Base-by-base conservation (phyloP, 2,113 vertebrate genomes). In the Rhadina sibilatrix region DNA sequence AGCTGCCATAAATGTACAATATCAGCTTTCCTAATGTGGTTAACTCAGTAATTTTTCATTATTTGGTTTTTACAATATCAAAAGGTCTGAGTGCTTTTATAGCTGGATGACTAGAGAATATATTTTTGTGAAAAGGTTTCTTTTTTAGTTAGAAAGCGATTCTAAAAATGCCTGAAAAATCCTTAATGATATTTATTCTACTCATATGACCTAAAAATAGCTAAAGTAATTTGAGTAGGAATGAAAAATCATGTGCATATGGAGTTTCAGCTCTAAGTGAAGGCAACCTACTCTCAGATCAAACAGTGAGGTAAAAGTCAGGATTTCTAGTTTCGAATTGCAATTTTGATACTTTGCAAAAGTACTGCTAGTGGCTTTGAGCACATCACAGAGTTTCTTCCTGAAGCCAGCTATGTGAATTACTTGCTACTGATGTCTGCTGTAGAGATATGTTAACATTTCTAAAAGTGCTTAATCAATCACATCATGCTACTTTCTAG, bases 191-290 rank as follows among this genome's bases (percentile, higher is more conserved):
- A 95, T 93, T 94, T 97, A 87, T 92, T 95, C 68, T 96, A 92
- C 71, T 96, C 50, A 90, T 86, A 89, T 93, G 88, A 81, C 47
- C 92, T 95, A 96, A 96, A 96, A 96, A 94, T 97, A 96, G 68
- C 50, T 90, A 66, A 93, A 90, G 79, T 64, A 81, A 54, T 90
- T 94, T 93, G 75, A 90, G 87, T 68, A 87, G 79, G 75, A 88
- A 75, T 66, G 79, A 95, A 88, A 93, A 92, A 88, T 83, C 0
- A 0, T 64, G 91, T 89, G 71, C 71, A 68, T 57, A 40, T 87
- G 25, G 83, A 83, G 40, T 82, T 95, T 87, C 64, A 90, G 40
- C 56, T 86, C 44, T 88, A 71, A 83, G 68, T 71, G 60, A 92
- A 92, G 56, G 50, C 85, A 90, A 33, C 68, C 47, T 94, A 52